These are phyloP conservation scores for Enteromius argenteus DNA, from an alignment of 2,797 vertebrate species.

Conservation along the genomic window DNA sequence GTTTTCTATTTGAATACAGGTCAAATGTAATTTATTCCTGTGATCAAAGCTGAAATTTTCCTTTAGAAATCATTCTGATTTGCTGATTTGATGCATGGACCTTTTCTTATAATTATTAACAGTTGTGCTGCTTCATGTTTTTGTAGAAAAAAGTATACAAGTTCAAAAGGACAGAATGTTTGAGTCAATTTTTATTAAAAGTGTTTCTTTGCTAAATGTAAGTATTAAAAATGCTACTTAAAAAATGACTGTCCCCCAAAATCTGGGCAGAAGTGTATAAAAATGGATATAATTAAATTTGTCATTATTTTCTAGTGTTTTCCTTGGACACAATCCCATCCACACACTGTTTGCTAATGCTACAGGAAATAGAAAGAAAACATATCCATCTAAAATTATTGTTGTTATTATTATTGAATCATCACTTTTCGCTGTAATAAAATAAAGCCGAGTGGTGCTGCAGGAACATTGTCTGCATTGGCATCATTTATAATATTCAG, in stretches of 20 bases:
- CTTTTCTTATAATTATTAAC: too few species aligned
- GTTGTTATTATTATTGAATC: slow-evolving; percentile 14
- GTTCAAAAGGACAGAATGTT: too few species aligned
- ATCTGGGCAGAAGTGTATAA: neutral
- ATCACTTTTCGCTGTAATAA: slow-evolving; percentile 12
- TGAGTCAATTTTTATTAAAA: neutral
- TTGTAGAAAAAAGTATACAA: too few species aligned
- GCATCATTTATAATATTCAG: slow-evolving; percentile 33
- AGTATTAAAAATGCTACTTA: neutral
- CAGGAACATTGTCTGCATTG: neutral
- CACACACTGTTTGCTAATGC: neutral
- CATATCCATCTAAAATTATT: slow-evolving; percentile 10
- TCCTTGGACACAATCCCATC: neutral
- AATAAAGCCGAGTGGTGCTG: slow-evolving; percentile 2
- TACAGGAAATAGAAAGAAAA: neutral
- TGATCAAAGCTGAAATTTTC: too few species aligned
- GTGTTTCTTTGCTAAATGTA: neutral
- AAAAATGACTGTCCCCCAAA: neutral
- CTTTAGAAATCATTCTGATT: too few species aligned
- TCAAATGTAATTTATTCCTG: too few species aligned
- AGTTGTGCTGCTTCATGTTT: too few species aligned
- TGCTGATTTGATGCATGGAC: too few species aligned
- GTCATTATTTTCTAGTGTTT: neutral
- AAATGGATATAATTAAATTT: neutral
- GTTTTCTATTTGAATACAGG: too few species aligned